Conservation (phyloP, 2,113 vertebrate genomes). For the Petroica traversi region DNA sequence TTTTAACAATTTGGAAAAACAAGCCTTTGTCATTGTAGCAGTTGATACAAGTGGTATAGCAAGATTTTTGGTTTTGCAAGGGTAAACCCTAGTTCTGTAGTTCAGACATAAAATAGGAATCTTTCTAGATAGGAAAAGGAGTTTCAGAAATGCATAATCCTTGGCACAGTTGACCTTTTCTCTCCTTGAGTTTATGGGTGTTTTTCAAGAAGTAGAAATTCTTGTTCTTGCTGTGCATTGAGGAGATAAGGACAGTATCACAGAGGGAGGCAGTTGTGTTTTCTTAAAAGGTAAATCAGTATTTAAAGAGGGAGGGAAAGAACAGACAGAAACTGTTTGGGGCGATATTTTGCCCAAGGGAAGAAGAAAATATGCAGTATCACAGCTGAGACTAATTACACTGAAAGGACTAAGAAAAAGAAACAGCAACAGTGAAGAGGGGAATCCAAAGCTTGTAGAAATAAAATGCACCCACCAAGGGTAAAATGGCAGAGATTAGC, state of each 20-base stretch:
- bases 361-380: background rate
- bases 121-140: background rate
- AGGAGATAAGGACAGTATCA: conserved; percentile 5
- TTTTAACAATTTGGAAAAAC: background rate
- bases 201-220: conserved; percentile 33
- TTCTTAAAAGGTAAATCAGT: background rate
- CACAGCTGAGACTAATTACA: background rate
- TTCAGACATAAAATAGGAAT: background rate
- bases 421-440: background rate
- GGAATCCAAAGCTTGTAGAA: background rate
- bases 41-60: background rate
- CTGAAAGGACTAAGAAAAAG: background rate
- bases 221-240: conserved; percentile 16
- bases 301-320: background rate
- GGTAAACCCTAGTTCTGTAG: background rate
- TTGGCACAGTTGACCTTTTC: background rate
- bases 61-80: background rate
- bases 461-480: background rate
- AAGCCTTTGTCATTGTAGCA: background rate
- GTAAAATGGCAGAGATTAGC: background rate
- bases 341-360: background rate
- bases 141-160: background rate
- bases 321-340: background rate
- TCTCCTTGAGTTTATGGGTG: background rate
- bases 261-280: background rate